Base-by-base conservation (phyloP, 2,797 vertebrate species). In the Cirrhinus molitorella region DNA sequence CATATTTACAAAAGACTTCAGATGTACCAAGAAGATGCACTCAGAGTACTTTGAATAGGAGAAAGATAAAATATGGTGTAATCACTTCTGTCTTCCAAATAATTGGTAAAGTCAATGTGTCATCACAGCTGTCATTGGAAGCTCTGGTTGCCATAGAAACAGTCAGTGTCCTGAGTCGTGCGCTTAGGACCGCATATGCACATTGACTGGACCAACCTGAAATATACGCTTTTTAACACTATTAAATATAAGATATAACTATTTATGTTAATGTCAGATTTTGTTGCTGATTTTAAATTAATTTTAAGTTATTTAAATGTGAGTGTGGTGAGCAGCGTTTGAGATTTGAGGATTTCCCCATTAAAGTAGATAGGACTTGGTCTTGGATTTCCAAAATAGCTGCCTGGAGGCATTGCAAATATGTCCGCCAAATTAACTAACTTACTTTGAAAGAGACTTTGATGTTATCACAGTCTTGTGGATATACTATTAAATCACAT, bases 101-200 rank as follows among this genome's bases (percentile, higher is more conserved):
- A 49, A 49, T 49, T 31, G 17, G 45, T 49, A 19, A 72, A 28
- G 25, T 72, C 25, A 51, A 31, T 72, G 28, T 63, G 11, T 12
- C 17, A 71, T 71, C 25, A 51, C 68, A 72, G 45, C 45, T 72
- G 9, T 45, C 10, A 5, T 72, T 72, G 28, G 25, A 72, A 68
- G 19, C 37, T 43, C 37, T 40, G 21, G 37, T 68, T 43, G 37
- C 37, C 37, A 43, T 68, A 68, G 12, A 68, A 68, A 68, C 21
- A 68, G 66, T 43, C 6, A 0, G 21, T 68, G 66, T 43, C 37
- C n/a, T 43, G 37, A 45, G 12, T 23, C 0, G 1, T 45, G 37
- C 40, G 14, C 14, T 31, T 31, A 61, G 25, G 25, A 63, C 25
- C 16, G 57, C 13, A 17, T 57, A 57, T 31, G 59, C 3, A 7